Percentiles rank a stretch among this genome's conserved stretches.
phyloP scores from a whole-genome alignment of 2,888 invertebrate genomes.

The Alviniconcha strummeri region DNA sequence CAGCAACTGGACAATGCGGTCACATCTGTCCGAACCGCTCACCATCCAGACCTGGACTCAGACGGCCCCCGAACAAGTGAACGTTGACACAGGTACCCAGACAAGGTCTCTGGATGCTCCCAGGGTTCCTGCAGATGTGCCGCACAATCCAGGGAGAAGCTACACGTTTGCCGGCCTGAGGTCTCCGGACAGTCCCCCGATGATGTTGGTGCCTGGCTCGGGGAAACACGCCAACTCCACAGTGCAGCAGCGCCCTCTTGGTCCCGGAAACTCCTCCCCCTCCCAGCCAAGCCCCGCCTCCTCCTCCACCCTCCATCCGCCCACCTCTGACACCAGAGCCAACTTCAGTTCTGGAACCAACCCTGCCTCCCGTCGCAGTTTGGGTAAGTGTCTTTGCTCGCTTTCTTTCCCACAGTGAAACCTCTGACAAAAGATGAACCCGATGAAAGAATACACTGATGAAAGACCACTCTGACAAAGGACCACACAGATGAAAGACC shows the following conservation, averaged over 20 bases:
- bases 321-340: background rate
- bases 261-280: background rate
- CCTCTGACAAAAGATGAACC: no score
- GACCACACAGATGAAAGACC: no score
- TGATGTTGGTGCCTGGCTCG: background rate
- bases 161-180: slow-evolving; percentile 9
- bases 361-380: background rate
- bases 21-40: background rate
- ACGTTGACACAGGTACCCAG: slow-evolving; percentile 6
- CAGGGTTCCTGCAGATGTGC: no score
- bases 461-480: no score
- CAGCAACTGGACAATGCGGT: slow-evolving; percentile 11
- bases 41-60: slow-evolving; percentile 30
- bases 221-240: background rate
- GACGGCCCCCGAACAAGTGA: background rate
- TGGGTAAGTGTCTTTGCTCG: background rate
- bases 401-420: no score
- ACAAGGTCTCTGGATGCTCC: background rate
- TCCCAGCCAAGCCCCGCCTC: background rate
- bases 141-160: background rate
- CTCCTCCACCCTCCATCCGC: background rate
- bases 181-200: slow-evolving; percentile 13
- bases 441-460: no score
- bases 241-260: background rate
- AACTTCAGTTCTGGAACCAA: background rate